Percentiles rank a stretch among this genome's conserved stretches.
Evolutionary conservation across 2,113 vertebrate species (phyloP).

Genomic region (Maccullochella peelii): DNA sequence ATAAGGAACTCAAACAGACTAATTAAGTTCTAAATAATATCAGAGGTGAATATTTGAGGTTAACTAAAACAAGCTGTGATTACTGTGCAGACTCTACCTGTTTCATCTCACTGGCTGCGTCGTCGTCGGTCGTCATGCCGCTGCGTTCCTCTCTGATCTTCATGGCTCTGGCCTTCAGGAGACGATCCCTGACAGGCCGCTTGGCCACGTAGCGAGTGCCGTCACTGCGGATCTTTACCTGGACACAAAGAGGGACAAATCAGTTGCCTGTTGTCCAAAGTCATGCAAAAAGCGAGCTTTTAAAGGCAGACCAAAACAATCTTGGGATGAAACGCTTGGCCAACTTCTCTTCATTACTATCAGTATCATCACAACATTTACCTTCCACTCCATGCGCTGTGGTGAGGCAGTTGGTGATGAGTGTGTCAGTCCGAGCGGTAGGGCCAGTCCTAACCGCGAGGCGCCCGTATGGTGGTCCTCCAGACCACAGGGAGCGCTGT

Average conservation of each 20-base stretch:
- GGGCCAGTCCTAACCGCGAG: slow-evolving; percentile 66
- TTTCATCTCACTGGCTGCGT: slow-evolving; percentile 90
- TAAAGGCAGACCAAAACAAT: too few relatives aligned
- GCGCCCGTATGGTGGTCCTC: slow-evolving; percentile 19
- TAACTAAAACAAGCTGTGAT: not conserved
- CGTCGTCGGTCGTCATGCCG: slow-evolving; percentile 90
- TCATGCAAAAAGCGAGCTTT: not conserved
- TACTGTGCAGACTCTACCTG: slow-evolving; percentile 49
- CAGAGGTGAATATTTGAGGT: not conserved
- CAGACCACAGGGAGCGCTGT: slow-evolving; percentile 69
- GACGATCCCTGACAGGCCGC: slow-evolving; percentile 87
- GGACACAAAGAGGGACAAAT: not conserved
- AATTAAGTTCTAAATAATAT: not conserved
- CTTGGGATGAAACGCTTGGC: not conserved
- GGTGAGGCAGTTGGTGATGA: slow-evolving; percentile 67
- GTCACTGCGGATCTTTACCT: slow-evolving; percentile 87
- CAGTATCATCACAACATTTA: not conserved
- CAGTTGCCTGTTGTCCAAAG: too few relatives aligned
- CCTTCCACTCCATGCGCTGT: slow-evolving; percentile 88
- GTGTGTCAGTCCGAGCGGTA: slow-evolving; percentile 58
- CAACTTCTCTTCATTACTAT: not conserved
- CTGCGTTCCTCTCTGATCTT: slow-evolving; percentile 91
- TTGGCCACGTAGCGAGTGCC: slow-evolving; percentile 87
- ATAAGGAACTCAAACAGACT: not conserved
- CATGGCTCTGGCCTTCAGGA: slow-evolving; percentile 89